Evolutionary conservation across 2,797 vertebrate genomes (phyloP), one percentile per base, ranked within the genome.

Genomic region (Chrosomus eos): DNA sequence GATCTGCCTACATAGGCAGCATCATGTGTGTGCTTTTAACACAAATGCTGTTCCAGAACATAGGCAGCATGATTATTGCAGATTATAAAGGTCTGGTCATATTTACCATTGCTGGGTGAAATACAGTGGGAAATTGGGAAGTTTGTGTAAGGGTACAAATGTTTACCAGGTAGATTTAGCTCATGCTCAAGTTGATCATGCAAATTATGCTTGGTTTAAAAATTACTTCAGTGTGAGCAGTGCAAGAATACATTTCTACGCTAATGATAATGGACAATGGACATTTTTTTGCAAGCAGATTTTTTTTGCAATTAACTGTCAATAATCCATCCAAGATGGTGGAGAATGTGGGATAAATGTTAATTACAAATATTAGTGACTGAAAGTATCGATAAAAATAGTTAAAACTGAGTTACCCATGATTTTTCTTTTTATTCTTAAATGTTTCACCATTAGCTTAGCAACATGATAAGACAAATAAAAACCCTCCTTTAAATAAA

Each of bases 1-100:
- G 76, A 79, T 33, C 38, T 45, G 58, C n/a, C 76, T 78, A 45
- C 18, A 13, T 64, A 62, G 26, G 58, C 58, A 43, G n/a, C 60
- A 45, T 66, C 19, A 45, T 78, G 45, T 9, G n/a, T 9, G 26
- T 31, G 60, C 13, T 66, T 16, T 11, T 28, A 48, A 23, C 26
- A 66, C 6, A 1, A 23, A 45, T 45, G 26, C 18, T 33, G 13
- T 79, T 48, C 5, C 18, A 79, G 19, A 48, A 23, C 2, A 14
- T 33, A 79, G 19, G 19, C 26, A 33, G 18, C 26, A 66, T 33
- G 26, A 23, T 48, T 64, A 40, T 48, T 48, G 18, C 14, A 60
- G 16, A 40, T 60, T 76, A 23, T 19, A 60, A 68, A 68, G 2
- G 18, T 21, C 33, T 38, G 4, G 1, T 38, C 66, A 68, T 9